Base-by-base conservation (phyloP, 2,888 invertebrate species). In the Saturnia japonica region DNA sequence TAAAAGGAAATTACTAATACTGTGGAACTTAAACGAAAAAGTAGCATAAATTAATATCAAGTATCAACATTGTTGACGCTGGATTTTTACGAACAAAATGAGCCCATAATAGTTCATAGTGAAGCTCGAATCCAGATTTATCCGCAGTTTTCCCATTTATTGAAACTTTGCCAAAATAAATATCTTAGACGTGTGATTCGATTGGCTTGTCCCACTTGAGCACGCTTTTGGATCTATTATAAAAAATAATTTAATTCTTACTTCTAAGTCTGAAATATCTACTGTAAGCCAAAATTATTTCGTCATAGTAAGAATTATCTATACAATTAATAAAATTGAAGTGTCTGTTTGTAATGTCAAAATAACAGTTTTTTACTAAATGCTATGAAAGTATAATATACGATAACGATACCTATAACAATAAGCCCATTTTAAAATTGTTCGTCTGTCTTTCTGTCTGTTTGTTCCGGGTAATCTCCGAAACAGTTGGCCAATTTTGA, bases 101-200 rank as follows among this genome's bases (percentile, higher is more conserved):
- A 64, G 40, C 40, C 3, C 40, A 64, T 64, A 7, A 40, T 64
- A 40, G 76, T 75, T 76, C 77, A 78, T 77, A 77, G 82, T 80
- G 79, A 80, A 80, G 78, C 80, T 76, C 70, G 75, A 69, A 72
- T 74, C 73, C 72, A 71, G 73, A 74, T 72, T 74, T 72, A 75
- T 75, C 77, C 72, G 74, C 77, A 80, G 79, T 81, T 78, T 81
- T 78, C 75, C 76, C 79, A 79, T 80, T 79, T 82, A 83, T 83
- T 83, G 82, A 81, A 82, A 78, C 80, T 80, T 80, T 76, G 79
- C 77, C 81, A 80, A 83, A 83, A 82, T 76, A 82, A 83, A 83
- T 80, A 77, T 78, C 74, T 77, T 74, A 73, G 72, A 77, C 75
- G 77, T 80, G 81, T 75, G 75, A 79, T 77, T 78, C 77, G 76